Evolutionary conservation across 1,140 invertebrate genomes (phyloP).

Genomic region (Eueides isabella): DNA sequence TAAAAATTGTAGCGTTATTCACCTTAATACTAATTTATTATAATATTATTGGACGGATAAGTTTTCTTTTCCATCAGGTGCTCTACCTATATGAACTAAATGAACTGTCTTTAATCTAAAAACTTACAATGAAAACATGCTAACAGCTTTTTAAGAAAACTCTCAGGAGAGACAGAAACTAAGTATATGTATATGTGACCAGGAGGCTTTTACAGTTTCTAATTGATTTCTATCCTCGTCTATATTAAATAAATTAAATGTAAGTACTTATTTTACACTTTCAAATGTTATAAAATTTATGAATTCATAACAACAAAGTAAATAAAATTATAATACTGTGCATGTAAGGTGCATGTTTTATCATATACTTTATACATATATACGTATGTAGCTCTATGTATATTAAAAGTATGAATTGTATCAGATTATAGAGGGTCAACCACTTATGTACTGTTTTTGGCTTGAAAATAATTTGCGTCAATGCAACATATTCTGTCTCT

Average conservation of each 20-base stretch:
- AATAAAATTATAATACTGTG: not conserved
- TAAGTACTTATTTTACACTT: too few species aligned
- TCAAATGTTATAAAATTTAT: too few species aligned
- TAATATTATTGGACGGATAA: not conserved
- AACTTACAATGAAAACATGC: too few species aligned
- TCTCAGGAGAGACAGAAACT: too few species aligned
- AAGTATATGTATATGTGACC: too few species aligned
- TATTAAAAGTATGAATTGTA: not conserved
- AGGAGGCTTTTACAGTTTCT: too few species aligned
- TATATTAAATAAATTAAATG: too few species aligned
- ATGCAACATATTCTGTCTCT: not conserved
- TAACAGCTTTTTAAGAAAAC: too few species aligned
- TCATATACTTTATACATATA: not conserved
- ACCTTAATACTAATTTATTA: not conserved
- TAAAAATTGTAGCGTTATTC: not conserved
- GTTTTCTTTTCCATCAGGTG: not conserved
- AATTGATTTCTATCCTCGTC: too few species aligned
- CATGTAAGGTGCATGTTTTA: not conserved
- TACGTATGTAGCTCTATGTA: too few species aligned
- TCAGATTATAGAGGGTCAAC: not conserved
- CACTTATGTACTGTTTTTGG: not conserved
- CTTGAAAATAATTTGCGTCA: not conserved
- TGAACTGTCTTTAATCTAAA: not conserved
- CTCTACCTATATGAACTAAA: not conserved
- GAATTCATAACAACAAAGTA: too few species aligned